Base-by-base conservation (phyloP, 2,888 invertebrate species). In the Gisinianus flammeolus region DNA sequence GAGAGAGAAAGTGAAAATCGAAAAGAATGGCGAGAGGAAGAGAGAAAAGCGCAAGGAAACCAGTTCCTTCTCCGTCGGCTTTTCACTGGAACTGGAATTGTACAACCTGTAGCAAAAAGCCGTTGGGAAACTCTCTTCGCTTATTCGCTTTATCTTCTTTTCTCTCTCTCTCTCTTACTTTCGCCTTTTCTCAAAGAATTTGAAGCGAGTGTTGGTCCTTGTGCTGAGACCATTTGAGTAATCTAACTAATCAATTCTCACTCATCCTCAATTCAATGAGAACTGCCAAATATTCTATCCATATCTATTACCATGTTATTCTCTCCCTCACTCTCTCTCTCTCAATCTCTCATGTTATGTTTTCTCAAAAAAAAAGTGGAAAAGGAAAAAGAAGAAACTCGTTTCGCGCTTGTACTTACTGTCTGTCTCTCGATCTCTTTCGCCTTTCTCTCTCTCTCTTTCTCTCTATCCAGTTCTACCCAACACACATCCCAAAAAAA, bases 1-100 rank as follows among this genome's bases (percentile, higher is more conserved):
- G 30, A 62, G 28, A 62, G 8, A 35, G 64, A n/a, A 31, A 26
- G 16, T 22, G 26, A n/a, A 22, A 52, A 70, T 44, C 35, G 70
- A 70, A 24, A 70, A 52, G n/a, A 72, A 67, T 30, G 54, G 52
- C 54, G 44, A 28, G 22, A 56, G 71, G 44, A 52, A 44, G 35
- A 54, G 62, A 73, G 72, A 30, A 22, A 58, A 28, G 62, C 26
- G 44, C 31, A 68, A 19, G 28, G 10, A 66, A 35, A 19, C n/a
- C n/a, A n/a, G 19, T 5, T 77, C 44, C 22, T 30, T 62, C n/a
- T 64, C 33, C 67, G 66, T 69, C 54, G 28, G 33, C 69, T 74
- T 54, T 81, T 75, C 78, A 78, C 77, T 81, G 77, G 78, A 79
- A 78, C 77, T 81, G 77, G 78, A 79, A 79, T 77, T 75, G 73